Percentiles rank a stretch among this genome's conserved stretches.
phyloP scores from a whole-genome alignment of 2,888 invertebrate genomes.

The Andricus curvator region DNA sequence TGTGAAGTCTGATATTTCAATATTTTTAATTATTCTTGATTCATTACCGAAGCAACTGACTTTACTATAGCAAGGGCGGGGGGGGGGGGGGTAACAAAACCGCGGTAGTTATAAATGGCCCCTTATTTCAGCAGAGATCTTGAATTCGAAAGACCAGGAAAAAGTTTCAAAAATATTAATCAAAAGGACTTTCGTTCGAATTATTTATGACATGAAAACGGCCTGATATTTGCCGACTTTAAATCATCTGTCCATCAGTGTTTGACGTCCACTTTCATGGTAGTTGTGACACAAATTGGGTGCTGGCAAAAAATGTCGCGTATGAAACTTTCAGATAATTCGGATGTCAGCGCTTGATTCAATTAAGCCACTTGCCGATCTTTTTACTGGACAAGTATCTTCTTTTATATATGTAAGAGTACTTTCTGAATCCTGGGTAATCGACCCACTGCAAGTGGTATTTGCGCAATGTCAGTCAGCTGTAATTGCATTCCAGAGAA shows the following conservation, averaged over 20 bases:
- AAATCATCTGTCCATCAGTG: constrained; percentile 30
- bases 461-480: constrained; percentile 64
- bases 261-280: constrained; percentile 36
- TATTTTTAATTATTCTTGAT: no score
- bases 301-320: constrained; percentile 27
- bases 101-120: no score
- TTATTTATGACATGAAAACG: constrained; percentile 13
- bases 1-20: no score
- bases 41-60: no score
- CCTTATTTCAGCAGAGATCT: no score
- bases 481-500: constrained; percentile 58
- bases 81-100: no score
- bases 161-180: not conserved
- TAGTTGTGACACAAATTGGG: constrained; percentile 33
- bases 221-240: not conserved
- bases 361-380: constrained; percentile 34
- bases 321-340: constrained; percentile 38
- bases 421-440: constrained; percentile 55
- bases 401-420: constrained; percentile 32
- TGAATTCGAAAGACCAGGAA: not conserved
- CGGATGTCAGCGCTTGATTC: constrained; percentile 38
- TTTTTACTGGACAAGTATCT: constrained; percentile 27
- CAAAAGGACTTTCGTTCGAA: constrained; percentile 11
- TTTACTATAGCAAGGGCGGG: no score
- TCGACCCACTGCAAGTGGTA: constrained; percentile 66